Evolutionary conservation across 2,113 vertebrate species (phyloP), one percentile per base, ranked within the genome.

Genomic region (Thomomys bottae): DNA sequence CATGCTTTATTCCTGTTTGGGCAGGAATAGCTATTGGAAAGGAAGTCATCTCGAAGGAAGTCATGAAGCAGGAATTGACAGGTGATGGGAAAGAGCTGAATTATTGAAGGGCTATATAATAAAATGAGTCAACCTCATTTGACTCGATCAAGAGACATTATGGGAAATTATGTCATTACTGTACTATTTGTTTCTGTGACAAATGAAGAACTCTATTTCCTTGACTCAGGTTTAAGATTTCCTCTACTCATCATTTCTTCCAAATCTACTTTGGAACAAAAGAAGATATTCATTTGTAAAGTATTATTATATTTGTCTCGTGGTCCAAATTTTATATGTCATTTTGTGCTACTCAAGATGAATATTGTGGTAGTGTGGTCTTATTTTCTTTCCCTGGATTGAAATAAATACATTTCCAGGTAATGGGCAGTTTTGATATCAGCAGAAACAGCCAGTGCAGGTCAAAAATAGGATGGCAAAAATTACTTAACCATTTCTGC

Each of bases 261-360:
- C 68, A 96, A 96, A 97, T 97, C 94, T 93, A 95, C 77, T 96
- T 97, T 96, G 80, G 30, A 40, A 76, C 79, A 91, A 87, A 95
- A 89, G 87, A 88, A 94, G 42, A 90, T 82, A 96, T 94, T 94
- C 88, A 96, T 97, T 95, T 97, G 83, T 96, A 97, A 94, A 89
- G 68, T 84, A 96, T 96, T 96, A 96, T 96, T 96, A 17, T 77
- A 96, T 96, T 97, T 97, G 90, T 93, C 88, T 94, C 88, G 72
- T 92, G 59, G 67, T 75, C 72, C 83, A 92, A 95, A 96, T 96
- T 96, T 78, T 81, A 24, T 96, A 83, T 96, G 93, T 86, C 95
- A 96, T 89, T 96, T 97, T 96, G 85, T 90, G 63, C 83, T 93
- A 64, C 84, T 82, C 57, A 96, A 96, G 96, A 97, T 90, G 76